Evolutionary conservation across 2,888 invertebrate genomes (phyloP).

Genomic region (Erynnis tages): DNA sequence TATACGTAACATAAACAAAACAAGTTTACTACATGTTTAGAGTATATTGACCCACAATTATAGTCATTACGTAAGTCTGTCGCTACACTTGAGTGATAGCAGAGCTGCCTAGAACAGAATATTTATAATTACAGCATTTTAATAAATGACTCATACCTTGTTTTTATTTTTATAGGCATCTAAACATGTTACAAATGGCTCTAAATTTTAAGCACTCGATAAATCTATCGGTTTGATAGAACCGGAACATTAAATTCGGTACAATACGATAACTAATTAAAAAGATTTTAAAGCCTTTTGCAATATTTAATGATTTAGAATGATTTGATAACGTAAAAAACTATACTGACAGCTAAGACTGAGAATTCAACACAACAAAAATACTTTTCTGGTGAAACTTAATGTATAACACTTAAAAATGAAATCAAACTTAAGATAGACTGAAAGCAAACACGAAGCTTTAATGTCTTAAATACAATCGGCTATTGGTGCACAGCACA

Average conservation of each 20-base stretch:
- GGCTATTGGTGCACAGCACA: constrained; percentile 36
- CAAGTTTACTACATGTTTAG: constrained; percentile 41
- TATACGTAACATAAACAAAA: constrained; percentile 38
- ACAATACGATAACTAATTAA: too few relatives aligned
- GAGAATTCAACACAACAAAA: too few relatives aligned
- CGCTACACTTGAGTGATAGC: constrained; percentile 1
- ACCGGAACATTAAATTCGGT: too few relatives aligned
- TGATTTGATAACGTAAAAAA: too few relatives aligned
- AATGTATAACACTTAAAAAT: too few relatives aligned
- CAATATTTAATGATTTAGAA: too few relatives aligned
- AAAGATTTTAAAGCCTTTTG: too few relatives aligned
- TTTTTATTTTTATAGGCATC: not conserved
- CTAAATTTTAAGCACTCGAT: too few relatives aligned
- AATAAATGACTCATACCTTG: not conserved
- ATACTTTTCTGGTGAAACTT: too few relatives aligned
- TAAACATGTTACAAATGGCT: too few relatives aligned
- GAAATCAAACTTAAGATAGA: constrained; percentile 35
- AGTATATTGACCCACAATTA: constrained; percentile 66
- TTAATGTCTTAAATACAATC: constrained; percentile 41
- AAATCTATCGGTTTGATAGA: too few relatives aligned
- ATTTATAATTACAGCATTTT: not conserved
- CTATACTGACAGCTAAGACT: too few relatives aligned
- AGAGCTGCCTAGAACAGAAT: not conserved
- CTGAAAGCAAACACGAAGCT: constrained; percentile 37
- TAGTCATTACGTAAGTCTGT: constrained; percentile 48